Base-by-base conservation (phyloP, 2,888 invertebrate genomes). In the Hirtodrosophila trivittata region DNA sequence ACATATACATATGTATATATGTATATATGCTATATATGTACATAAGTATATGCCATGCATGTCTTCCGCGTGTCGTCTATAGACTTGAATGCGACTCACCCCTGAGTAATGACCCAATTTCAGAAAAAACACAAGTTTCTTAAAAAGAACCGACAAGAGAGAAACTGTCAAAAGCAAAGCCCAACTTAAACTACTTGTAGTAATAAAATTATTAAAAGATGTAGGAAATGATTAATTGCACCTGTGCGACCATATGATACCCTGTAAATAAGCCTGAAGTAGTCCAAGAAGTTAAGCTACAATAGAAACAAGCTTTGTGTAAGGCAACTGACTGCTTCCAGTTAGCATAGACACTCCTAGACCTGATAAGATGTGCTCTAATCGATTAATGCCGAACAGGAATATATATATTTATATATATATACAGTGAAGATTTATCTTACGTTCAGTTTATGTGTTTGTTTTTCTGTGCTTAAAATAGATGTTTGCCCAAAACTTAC, bases 31-130 rank as follows among this genome's bases (percentile, higher is more conserved):
- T 38, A 18, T 43, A 21, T 30, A 30, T 25, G 52, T 46, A 30
- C 47, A 12, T 50, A n/a, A 26, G 1, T 42, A 25, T 71, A 60
- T 28, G 35, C 12, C 25, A 14, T 21, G 13, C 49, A 47, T 62
- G 64, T 66, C 73, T 72, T 76, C 78, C 74, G 78, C 56, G 60
- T 55, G 60, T 18, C 51, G 38, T 50, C 54, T 47, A 45, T 37
- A 57, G 30, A 47, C 33, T 32, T 18, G 32, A 14, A 37, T 32
- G 18, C 26, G 45, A 56, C 52, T 70, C 57, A 70, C 60, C 75
- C 75, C 54, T 75, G 41, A 21, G 14, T 10, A 14, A 13, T 71
- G 70, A 71, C 70, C 70, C 54, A 71, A 51, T 71, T 71, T 55
- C 57, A 47, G 63, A 43, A 51, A 43, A 9, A 26, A 41, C 55